phyloP scores from a whole-genome alignment of 1,140 invertebrate genomes.

The Ditylenchus dipsaci region DNA sequence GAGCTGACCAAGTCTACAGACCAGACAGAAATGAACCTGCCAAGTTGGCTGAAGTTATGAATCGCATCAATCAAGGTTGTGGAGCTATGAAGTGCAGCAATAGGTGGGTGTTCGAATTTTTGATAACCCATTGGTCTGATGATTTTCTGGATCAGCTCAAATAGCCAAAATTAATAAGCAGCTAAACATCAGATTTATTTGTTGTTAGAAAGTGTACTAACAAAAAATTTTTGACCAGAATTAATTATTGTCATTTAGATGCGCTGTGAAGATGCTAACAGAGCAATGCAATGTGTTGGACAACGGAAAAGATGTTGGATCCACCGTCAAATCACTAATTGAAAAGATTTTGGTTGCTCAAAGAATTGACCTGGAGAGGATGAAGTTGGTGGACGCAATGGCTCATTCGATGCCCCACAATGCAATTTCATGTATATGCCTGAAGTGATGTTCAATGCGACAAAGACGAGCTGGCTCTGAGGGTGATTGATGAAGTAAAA shows the following conservation, averaged over 20 bases:
- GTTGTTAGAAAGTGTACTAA: too few species aligned
- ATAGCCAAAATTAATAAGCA: too few species aligned
- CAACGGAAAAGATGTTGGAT: conserved; percentile 17
- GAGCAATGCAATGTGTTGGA: conserved; percentile 12
- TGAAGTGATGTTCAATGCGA: background rate
- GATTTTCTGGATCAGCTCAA: too few species aligned
- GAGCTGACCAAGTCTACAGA: conserved; percentile 8
- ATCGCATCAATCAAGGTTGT: conserved; percentile 17
- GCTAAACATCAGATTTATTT: too few species aligned
- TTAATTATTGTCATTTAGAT: conserved; percentile 8
- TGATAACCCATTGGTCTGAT: too few species aligned
- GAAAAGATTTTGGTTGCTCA: conserved; percentile 23
- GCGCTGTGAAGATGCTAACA: conserved; percentile 9
- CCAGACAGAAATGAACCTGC: conserved; percentile 7
- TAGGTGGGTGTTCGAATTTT: too few species aligned
- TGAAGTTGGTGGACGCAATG: conserved; percentile 9
- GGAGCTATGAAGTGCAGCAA: background rate
- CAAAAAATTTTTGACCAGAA: too few species aligned
- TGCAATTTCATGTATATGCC: conserved; percentile 11
- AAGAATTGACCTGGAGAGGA: conserved; percentile 17
- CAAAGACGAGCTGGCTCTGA: background rate
- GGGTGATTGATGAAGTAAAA: conserved; percentile 16
- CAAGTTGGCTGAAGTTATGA: conserved; percentile 10
- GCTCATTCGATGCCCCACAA: conserved; percentile 9
- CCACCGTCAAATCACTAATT: conserved; percentile 7